phyloP scores from a whole-genome alignment of 2,113 vertebrate genomes.

The Eptesicus fuscus region DNA sequence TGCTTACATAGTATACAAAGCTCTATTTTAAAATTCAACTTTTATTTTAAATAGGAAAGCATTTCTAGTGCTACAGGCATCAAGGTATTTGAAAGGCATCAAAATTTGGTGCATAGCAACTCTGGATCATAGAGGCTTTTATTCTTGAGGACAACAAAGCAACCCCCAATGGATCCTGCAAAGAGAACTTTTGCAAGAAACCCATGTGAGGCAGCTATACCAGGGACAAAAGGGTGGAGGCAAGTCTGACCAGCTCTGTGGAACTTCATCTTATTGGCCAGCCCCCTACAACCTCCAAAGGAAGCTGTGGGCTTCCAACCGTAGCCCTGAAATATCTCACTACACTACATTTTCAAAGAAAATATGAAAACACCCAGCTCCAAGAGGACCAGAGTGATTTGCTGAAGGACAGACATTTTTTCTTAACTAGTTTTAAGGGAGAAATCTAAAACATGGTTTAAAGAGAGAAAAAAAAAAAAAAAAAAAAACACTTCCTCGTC shows the following conservation, averaged over 20 bases:
- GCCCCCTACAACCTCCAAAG: background rate
- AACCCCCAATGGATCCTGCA: slow-evolving; percentile 35
- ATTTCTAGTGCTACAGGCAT: slow-evolving; percentile 94
- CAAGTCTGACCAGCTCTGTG: slow-evolving; percentile 33
- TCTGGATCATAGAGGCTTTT: slow-evolving; percentile 84
- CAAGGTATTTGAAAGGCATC: slow-evolving; percentile 95
- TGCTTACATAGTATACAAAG: slow-evolving; percentile 82
- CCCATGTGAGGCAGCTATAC: slow-evolving; percentile 46
- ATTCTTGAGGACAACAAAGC: slow-evolving; percentile 66
- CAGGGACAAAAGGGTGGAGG: background rate
- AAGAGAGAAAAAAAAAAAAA: background rate
- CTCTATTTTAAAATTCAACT: slow-evolving; percentile 75
- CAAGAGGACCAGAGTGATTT: slow-evolving; percentile 31
- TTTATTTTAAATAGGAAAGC: slow-evolving; percentile 85
- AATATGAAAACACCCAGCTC: slow-evolving; percentile 14
- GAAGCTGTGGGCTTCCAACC: slow-evolving; percentile 46
- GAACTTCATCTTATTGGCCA: slow-evolving; percentile 21
- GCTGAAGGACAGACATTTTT: background rate
- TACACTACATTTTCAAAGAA: slow-evolving; percentile 54
- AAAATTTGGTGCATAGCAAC: slow-evolving; percentile 96
- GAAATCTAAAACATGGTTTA: slow-evolving; percentile 24
- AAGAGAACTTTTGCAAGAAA: slow-evolving; percentile 33
- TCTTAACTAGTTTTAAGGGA: slow-evolving; percentile 39
- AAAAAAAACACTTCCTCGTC: background rate
- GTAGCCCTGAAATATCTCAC: slow-evolving; percentile 44